These are phyloP conservation scores for Micromesistius poutassou DNA, from an alignment of 2,797 vertebrate genomes.

Conservation along the genomic window DNA sequence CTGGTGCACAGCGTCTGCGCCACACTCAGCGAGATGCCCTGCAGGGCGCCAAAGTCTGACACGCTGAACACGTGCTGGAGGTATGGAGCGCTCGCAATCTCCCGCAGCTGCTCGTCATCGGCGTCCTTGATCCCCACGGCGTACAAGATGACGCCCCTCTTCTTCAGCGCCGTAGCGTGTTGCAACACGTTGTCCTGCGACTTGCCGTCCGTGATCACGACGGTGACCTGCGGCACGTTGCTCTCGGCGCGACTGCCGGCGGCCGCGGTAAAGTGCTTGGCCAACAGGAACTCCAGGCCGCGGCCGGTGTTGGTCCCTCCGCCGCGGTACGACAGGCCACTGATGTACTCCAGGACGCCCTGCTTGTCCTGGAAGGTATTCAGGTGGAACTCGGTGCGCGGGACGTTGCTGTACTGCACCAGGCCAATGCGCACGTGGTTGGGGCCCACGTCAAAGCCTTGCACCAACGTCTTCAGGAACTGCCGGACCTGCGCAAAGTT, in stretches of 20 bases:
- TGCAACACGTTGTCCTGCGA: constrained; percentile 68
- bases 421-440: constrained; percentile 75
- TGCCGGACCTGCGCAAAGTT: constrained; percentile 69
- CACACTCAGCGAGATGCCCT: constrained; percentile 70
- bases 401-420: constrained; percentile 69
- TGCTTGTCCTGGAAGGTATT: constrained; percentile 60
- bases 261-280: constrained; percentile 63
- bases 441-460: constrained; percentile 70
- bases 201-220: constrained; percentile 76
- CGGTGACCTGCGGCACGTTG: constrained; percentile 69
- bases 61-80: constrained; percentile 69
- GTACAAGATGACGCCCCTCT: constrained; percentile 69
- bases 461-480: constrained; percentile 71
- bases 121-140: constrained; percentile 75
- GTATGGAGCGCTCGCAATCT: constrained; percentile 69
- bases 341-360: constrained; percentile 61
- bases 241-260: constrained; percentile 62
- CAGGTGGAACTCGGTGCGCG: constrained; percentile 73
- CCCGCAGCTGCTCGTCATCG: constrained; percentile 65
- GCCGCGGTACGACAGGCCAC: constrained; percentile 63
- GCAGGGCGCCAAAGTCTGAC: constrained; percentile 68
- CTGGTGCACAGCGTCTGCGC: constrained; percentile 72
- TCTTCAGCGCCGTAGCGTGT: constrained; percentile 57
- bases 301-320: constrained; percentile 67
- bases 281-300: constrained; percentile 71